phyloP scores from a whole-genome alignment of 2,888 invertebrate species.

The Hetaerina titia region DNA sequence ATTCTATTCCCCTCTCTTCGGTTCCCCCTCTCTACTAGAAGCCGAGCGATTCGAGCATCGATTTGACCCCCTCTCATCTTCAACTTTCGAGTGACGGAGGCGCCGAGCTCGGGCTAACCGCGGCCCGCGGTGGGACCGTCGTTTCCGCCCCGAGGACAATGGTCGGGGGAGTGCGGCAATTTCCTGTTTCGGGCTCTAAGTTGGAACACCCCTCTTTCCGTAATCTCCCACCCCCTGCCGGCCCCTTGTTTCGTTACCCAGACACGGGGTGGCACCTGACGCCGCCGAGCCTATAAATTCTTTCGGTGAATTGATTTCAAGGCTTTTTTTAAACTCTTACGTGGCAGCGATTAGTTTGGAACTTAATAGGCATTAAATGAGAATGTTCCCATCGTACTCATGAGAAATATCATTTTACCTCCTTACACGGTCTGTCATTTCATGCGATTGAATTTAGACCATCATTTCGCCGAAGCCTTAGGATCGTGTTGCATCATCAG shows the following conservation, averaged over 20 bases:
- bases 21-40: not conserved
- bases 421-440: too few species aligned
- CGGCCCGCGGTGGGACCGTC: not conserved
- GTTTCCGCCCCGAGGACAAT: constrained; percentile 37
- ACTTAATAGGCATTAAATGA: too few species aligned
- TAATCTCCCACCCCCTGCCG: not conserved
- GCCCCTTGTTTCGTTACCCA: not conserved
- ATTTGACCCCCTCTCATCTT: not conserved
- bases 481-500: too few species aligned
- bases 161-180: constrained; percentile 1
- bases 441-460: too few species aligned
- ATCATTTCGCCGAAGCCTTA: too few species aligned
- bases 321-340: too few species aligned
- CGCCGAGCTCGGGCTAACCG: not conserved
- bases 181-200: constrained; percentile 34
- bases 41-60: not conserved
- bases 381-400: too few species aligned
- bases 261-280: constrained; percentile 40
- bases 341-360: too few species aligned
- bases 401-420: too few species aligned
- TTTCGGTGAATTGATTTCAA: too few species aligned
- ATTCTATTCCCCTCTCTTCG: not conserved
- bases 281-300: too few species aligned
- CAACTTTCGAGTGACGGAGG: not conserved
- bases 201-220: not conserved